These are phyloP conservation scores for Bolinopsis microptera DNA, from an alignment of 37 sponge, comb jelly and placozoan genomes.

Conservation along the genomic window DNA sequence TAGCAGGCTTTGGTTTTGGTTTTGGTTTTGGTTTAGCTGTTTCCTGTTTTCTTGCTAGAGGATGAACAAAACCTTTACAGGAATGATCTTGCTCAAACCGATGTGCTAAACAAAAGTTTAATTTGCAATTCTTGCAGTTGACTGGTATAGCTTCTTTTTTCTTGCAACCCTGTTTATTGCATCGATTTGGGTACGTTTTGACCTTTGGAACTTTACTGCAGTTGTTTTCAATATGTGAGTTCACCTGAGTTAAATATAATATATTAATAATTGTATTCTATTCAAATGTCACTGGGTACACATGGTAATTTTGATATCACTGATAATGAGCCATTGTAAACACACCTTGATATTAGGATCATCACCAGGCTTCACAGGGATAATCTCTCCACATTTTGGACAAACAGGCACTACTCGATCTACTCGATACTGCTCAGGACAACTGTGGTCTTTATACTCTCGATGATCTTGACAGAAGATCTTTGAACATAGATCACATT, in stretches of 20 bases:
- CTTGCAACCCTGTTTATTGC: conserved; percentile 47
- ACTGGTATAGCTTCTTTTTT: conserved; percentile 64
- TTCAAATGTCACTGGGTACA: too few species aligned
- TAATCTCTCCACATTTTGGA: conserved; percentile 63
- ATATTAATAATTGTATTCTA: too few species aligned
- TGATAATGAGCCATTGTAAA: too few species aligned
- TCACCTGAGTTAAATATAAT: too few species aligned
- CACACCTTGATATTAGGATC: conserved; percentile 64
- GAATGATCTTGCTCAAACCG: conserved; percentile 53
- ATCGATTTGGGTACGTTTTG: conserved; percentile 26
- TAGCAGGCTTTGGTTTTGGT: not conserved
- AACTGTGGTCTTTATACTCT: conserved; percentile 31
- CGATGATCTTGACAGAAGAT: conserved; percentile 60
- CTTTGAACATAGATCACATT: conserved; percentile 36
- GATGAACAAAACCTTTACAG: conserved; percentile 43
- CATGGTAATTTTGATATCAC: not conserved
- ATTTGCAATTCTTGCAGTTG: conserved; percentile 9
- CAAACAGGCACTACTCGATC: conserved; percentile 36
- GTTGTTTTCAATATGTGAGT: conserved; percentile 53
- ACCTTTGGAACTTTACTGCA: conserved; percentile 50
- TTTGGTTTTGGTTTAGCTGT: not conserved
- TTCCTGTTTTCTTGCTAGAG: not conserved
- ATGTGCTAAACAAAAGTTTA: conserved; percentile 56
- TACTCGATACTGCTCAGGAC: conserved; percentile 27
- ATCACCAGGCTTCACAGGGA: conserved; percentile 61